phyloP scores from a whole-genome alignment of 2,113 vertebrate species.

The Seriola aureovittata region DNA sequence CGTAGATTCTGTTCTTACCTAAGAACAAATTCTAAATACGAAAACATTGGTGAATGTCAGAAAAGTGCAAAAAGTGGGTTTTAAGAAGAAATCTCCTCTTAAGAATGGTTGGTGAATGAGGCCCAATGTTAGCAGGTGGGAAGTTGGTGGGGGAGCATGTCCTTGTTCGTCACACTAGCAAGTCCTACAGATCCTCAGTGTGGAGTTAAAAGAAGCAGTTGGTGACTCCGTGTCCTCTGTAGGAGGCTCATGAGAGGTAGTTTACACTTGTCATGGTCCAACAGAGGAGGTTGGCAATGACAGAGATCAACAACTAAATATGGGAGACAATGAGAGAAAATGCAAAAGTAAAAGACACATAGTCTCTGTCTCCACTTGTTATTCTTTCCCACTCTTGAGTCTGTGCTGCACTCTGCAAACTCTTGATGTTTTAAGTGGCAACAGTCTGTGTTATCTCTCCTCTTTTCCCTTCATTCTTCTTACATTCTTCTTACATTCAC shows the following conservation, averaged over 20 bases:
- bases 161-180: not conserved
- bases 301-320: not conserved
- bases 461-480: conserved; percentile 24
- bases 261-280: not conserved
- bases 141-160: not conserved
- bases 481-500: conserved; percentile 25
- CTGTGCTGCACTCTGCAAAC: conserved; percentile 19
- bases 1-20: too few relatives aligned
- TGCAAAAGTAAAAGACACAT: not conserved
- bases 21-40: too few relatives aligned
- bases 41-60: too few relatives aligned
- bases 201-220: not conserved
- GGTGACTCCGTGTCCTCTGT: not conserved
- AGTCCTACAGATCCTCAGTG: not conserved
- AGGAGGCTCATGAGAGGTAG: not conserved
- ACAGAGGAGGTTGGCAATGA: not conserved
- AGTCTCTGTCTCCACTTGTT: conserved; percentile 22
- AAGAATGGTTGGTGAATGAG: too few relatives aligned
- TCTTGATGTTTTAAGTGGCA: conserved; percentile 32
- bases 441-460: conserved; percentile 10
- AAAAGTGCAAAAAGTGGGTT: too few relatives aligned
- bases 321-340: conserved; percentile 2
- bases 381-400: conserved; percentile 15
- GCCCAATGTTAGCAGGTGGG: not conserved
- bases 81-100: too few relatives aligned